Conservation (phyloP, 2,888 invertebrate genomes). For the Drosophila lacicola region DNA sequence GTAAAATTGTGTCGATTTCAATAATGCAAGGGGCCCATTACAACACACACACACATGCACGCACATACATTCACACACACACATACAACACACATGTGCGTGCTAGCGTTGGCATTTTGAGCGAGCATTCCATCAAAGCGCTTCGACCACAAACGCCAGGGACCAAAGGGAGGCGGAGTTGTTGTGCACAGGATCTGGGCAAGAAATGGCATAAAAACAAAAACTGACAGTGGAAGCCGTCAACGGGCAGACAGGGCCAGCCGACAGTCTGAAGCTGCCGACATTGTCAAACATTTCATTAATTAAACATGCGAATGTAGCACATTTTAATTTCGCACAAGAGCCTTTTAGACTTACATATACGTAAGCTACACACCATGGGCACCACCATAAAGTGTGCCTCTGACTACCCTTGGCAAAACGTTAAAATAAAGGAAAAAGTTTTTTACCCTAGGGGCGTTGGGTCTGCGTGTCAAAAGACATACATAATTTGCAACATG, state of each 20-base stretch:
- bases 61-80: conserved; percentile 12
- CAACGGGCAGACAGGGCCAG: conserved; percentile 2
- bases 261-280: conserved; percentile 40
- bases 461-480: conserved; percentile 73
- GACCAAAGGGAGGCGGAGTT: conserved; percentile 27
- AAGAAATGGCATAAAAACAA: background rate
- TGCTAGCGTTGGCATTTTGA: conserved; percentile 68
- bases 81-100: conserved; percentile 54
- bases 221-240: conserved; percentile 1
- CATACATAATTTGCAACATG: conserved; percentile 75
- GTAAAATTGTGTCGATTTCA: conserved; percentile 81
- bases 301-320: conserved; percentile 82
- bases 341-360: conserved; percentile 32
- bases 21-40: conserved; percentile 77
- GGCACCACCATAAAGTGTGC: conserved; percentile 63
- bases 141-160: conserved; percentile 64
- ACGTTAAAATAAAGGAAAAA: conserved; percentile 2
- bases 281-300: conserved; percentile 79
- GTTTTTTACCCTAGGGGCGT: conserved; percentile 42
- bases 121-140: conserved; percentile 76
- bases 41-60: conserved; percentile 42
- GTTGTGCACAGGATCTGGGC: conserved; percentile 10
- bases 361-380: conserved; percentile 10
- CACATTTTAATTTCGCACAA: conserved; percentile 76
- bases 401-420: conserved; percentile 59